A percentile compares a stretch with the other conserved stretches of the same genome.
Conservation (phyloP, 2,888 invertebrate species). For the Ceramica pisi region DNA sequence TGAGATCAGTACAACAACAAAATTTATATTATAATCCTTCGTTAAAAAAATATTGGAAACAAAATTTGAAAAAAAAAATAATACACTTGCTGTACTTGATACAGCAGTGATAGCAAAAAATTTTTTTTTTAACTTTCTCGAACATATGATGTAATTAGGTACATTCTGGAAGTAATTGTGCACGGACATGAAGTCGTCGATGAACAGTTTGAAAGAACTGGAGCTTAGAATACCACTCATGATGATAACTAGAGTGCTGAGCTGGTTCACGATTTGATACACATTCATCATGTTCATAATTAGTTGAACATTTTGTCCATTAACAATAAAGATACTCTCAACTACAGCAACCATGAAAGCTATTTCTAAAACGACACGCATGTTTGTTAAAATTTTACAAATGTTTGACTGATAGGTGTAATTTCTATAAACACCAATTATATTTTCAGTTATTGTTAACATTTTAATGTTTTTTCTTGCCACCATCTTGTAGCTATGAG, state of each 20-base stretch:
- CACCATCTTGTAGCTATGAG: neutral
- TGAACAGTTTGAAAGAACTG: conserved; percentile 5
- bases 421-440: neutral
- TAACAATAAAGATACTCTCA: neutral
- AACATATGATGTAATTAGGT: neutral
- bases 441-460: neutral
- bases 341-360: neutral
- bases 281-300: neutral
- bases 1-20: neutral
- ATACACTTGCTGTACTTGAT: neutral
- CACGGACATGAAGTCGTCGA: conserved; percentile 17
- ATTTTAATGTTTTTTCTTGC: neutral
- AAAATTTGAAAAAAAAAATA: neutral
- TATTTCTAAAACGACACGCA: neutral
- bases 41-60: neutral
- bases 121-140: neutral
- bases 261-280: neutral
- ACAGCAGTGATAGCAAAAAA: neutral
- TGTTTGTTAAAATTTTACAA: neutral
- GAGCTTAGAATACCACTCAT: conserved; percentile 6
- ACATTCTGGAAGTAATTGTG: conserved; percentile 5
- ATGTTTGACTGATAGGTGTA: neutral
- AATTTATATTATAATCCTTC: too few relatives aligned
- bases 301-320: neutral
- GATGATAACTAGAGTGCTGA: neutral